These are phyloP conservation scores for Manduca sexta DNA, from an alignment of 1,140 invertebrate genomes.

Conservation along the genomic window DNA sequence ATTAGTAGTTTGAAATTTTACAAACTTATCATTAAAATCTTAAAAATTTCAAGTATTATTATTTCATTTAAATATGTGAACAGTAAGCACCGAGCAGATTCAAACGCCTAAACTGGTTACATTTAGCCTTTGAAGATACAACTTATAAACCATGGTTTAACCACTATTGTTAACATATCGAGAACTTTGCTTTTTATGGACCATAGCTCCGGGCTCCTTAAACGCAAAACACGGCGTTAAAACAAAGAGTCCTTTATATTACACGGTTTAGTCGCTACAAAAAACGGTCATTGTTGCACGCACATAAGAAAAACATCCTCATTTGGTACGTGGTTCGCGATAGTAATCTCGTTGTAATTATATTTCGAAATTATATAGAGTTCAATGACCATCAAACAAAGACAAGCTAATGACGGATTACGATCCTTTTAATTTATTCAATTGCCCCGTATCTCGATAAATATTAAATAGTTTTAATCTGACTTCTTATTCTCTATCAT, in stretches of 20 bases:
- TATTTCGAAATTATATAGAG: conserved; percentile 36
- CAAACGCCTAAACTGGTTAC: too few species aligned
- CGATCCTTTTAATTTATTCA: not conserved
- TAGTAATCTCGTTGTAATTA: conserved; percentile 46
- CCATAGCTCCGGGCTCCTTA: conserved; percentile 3
- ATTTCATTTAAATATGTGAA: too few species aligned
- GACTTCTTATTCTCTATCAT: not conserved
- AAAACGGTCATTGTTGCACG: conserved; percentile 33
- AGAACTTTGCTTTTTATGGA: not conserved
- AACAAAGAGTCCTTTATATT: conserved; percentile 21
- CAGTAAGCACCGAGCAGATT: too few species aligned
- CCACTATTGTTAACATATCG: not conserved
- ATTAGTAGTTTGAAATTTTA: too few species aligned
- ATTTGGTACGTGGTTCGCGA: conserved; percentile 33
- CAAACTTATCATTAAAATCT: too few species aligned
- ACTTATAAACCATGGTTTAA: not conserved
- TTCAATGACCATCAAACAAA: conserved; percentile 30
- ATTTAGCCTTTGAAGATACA: too few species aligned
- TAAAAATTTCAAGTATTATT: too few species aligned
- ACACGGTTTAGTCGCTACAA: conserved; percentile 20
- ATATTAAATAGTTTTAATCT: not conserved
- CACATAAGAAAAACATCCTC: conserved; percentile 43
- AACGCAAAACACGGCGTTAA: conserved; percentile 7
- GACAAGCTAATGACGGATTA: not conserved
- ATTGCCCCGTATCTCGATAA: not conserved